Evolutionary conservation across 2,888 invertebrate genomes (phyloP).

Genomic region (Gerris lacustris): DNA sequence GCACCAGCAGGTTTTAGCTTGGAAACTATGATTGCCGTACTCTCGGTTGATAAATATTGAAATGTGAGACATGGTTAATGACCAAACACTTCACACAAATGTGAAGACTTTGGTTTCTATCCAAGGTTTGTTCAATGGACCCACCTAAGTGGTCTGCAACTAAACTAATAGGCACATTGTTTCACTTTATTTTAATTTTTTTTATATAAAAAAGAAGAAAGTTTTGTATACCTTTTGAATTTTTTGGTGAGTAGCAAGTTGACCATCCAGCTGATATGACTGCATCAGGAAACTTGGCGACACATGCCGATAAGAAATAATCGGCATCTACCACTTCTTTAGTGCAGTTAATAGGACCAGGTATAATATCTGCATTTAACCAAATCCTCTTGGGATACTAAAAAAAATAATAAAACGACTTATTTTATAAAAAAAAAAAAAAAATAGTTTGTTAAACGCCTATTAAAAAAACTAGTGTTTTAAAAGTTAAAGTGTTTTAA

Average conservation of each 20-base stretch:
- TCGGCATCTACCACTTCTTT: conserved; percentile 50
- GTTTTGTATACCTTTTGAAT: background rate
- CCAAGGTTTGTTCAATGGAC: no score
- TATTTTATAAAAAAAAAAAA: background rate
- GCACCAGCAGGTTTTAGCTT: no score
- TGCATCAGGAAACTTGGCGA: conserved; percentile 47
- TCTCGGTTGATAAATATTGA: no score
- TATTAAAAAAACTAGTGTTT: conserved; percentile 1
- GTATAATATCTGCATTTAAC: conserved; percentile 77
- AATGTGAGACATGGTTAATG: no score
- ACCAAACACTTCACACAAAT: no score
- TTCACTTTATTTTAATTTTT: no score
- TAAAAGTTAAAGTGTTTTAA: no score
- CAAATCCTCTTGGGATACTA: conserved; percentile 41
- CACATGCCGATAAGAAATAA: conserved; percentile 48
- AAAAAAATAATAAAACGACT: conserved; percentile 14
- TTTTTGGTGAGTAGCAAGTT: conserved; percentile 43
- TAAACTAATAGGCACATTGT: no score
- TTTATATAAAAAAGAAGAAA: no score
- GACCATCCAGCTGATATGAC: conserved; percentile 79
- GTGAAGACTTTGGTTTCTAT: no score
- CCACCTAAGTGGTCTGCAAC: no score
- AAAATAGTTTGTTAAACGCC: background rate
- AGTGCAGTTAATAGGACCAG: conserved; percentile 53
- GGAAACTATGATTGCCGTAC: no score